Base-by-base conservation (phyloP, 2,113 vertebrate genomes). In the Brachyistius frenatus region DNA sequence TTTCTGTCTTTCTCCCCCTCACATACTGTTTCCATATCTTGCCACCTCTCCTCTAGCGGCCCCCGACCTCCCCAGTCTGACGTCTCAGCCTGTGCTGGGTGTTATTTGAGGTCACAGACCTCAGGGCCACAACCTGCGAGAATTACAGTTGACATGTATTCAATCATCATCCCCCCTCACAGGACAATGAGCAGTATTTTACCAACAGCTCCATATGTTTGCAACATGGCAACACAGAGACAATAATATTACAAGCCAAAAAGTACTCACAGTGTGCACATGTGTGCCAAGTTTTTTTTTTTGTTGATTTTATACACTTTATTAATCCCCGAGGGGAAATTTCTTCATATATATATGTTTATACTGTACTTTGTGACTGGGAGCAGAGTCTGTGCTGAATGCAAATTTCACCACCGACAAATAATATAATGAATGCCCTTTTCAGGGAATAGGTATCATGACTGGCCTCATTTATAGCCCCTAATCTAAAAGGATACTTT, bases 91-190 rank as follows among this genome's bases (percentile, higher is more conserved):
- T 62, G 63, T 56, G 33, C 80, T 36, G 57, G 62, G 73, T 85
- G 85, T 68, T 90, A 80, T 88, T 84, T 90, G 75, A 92, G 89
- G 90, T 90, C 91, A 91, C 64, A 86, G 66, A 85, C 86, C 81
- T 86, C 73, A 76, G 73, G 87, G 81, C 81, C 67, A 58, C 76
- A 88, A 75, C 83, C 81, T 86, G 70, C 23, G 75, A 84, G 83
- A 82, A 82, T 82, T 87, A 79, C 78, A 80, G 81, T 52, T 73
- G 85, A 88, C 88, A 83, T 79, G 83, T 65, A 71, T 88, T 90
- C 81, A 91, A 88, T 90, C 91, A 90, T 85, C 47, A 10, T 16
- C 65, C 50, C 52, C 44, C 73, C 84, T 73, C 39, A 31, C 73
- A 80, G 84, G 72, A 90, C 85, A 88, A 85, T 81, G 80, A 77